A percentile compares a stretch with the other conserved stretches of the same genome.
These are phyloP conservation scores for Cepaea nemoralis DNA, from an alignment of 1,140 invertebrate species.

Conservation along the genomic window DNA sequence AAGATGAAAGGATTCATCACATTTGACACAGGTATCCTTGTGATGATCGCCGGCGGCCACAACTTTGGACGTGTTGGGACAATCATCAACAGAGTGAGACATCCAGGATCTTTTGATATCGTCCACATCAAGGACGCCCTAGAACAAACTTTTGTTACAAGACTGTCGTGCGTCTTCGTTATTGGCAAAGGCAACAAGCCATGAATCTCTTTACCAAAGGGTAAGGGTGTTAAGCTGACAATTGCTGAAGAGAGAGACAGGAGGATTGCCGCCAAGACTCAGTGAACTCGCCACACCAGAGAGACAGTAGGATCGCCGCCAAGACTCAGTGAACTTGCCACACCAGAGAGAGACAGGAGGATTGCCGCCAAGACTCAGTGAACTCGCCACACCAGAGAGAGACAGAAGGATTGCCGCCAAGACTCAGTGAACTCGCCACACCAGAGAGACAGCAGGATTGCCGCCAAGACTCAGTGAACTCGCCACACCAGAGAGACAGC, in stretches of 20 bases:
- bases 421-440: no score
- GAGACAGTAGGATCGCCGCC: no score
- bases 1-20: conserved; percentile 99
- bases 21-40: conserved; percentile 96
- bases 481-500: no score
- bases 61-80: conserved; percentile 99
- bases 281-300: no score
- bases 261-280: conserved; percentile 74
- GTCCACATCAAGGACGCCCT: conserved; percentile 97
- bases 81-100: conserved; percentile 95
- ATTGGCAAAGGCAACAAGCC: conserved; percentile 98
- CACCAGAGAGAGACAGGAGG: no score
- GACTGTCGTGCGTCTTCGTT: conserved; percentile 98
- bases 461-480: no score
- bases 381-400: no score
- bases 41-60: conserved; percentile 99
- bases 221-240: conserved; percentile 95
- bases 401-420: no score
- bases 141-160: conserved; percentile 97
- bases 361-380: no score
- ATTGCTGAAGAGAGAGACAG: conserved; percentile 99
- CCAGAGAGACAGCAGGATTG: no score
- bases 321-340: no score
- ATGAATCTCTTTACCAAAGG: conserved; percentile 95
- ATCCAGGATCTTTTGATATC: conserved; percentile 99